These are phyloP conservation scores for Mugil cephalus DNA, from an alignment of 2,113 vertebrate species.

Conservation along the genomic window DNA sequence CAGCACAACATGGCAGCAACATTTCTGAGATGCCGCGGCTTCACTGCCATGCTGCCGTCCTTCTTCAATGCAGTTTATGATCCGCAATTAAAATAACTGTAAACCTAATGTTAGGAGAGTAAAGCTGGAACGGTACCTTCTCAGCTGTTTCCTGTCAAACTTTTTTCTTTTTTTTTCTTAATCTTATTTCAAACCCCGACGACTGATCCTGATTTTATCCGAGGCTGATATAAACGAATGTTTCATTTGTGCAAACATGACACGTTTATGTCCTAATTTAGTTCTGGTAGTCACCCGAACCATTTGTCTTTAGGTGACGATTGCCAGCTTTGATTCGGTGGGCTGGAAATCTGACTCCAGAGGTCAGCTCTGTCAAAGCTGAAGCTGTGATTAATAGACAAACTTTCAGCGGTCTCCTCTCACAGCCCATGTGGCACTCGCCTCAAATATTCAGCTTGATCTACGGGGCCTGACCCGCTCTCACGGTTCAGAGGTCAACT, in stretches of 20 bases:
- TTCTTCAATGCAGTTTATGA: too few relatives aligned
- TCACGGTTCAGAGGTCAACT: conserved; percentile 75
- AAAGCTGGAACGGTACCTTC: too few relatives aligned
- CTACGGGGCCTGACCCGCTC: conserved; percentile 63
- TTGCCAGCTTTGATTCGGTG: conserved; percentile 38
- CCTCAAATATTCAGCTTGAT: conserved; percentile 68
- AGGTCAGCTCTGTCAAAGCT: conserved; percentile 60
- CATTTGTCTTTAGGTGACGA: conserved; percentile 48
- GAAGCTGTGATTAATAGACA: conserved; percentile 68
- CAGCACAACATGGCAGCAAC: too few relatives aligned
- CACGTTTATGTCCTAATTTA: conserved; percentile 28
- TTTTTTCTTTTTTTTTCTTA: too few relatives aligned
- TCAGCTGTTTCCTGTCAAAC: too few relatives aligned
- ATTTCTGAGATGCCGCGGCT: too few relatives aligned
- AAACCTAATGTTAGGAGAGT: too few relatives aligned
- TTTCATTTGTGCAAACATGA: conserved; percentile 5
- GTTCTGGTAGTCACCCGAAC: conserved; percentile 2
- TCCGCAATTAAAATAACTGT: too few relatives aligned
- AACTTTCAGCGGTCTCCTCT: conserved; percentile 51
- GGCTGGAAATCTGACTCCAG: conserved; percentile 53
- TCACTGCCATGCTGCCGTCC: too few relatives aligned
- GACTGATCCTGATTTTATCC: too few relatives aligned
- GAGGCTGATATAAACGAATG: not conserved
- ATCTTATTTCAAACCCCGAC: too few relatives aligned
- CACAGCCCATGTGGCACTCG: conserved; percentile 57